A percentile compares a stretch with the other conserved stretches of the same genome.
These are phyloP conservation scores for Scopus umbretta DNA, from an alignment of 2,113 vertebrate genomes.

Conservation along the genomic window DNA sequence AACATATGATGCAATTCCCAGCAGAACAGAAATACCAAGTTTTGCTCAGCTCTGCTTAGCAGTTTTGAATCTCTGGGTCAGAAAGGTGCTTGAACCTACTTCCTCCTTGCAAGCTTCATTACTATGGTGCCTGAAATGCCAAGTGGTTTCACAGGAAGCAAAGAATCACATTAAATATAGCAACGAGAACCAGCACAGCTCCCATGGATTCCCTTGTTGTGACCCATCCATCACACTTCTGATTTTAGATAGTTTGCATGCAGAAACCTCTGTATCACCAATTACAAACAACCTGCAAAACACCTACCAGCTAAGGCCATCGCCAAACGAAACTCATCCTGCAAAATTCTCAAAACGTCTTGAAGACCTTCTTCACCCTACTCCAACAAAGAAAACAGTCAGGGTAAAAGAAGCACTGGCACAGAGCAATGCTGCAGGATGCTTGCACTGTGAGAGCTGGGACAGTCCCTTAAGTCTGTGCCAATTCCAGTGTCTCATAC, in stretches of 20 bases:
- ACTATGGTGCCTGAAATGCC: neutral
- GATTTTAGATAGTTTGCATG: neutral
- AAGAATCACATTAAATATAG: neutral
- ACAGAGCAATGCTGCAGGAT: neutral
- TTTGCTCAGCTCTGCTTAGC: neutral
- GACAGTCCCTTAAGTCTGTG: neutral
- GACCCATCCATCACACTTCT: neutral
- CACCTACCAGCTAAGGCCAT: slow-evolving; percentile 87
- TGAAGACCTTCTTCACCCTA: slow-evolving; percentile 89
- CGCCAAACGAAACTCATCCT: slow-evolving; percentile 84
- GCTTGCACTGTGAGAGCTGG: neutral
- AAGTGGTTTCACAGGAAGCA: neutral
- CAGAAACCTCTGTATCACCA: neutral
- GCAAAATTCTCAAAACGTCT: slow-evolving; percentile 87
- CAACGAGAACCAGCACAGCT: neutral
- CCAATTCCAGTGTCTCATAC: neutral
- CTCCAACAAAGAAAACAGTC: neutral
- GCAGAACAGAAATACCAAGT: neutral
- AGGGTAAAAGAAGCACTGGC: neutral
- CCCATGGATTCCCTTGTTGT: neutral
- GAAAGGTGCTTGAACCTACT: neutral
- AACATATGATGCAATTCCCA: neutral
- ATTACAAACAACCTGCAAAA: neutral
- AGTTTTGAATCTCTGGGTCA: neutral
- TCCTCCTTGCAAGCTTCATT: neutral